phyloP scores from a whole-genome alignment of 2,888 invertebrate species.

The Harpalus rufipes region DNA sequence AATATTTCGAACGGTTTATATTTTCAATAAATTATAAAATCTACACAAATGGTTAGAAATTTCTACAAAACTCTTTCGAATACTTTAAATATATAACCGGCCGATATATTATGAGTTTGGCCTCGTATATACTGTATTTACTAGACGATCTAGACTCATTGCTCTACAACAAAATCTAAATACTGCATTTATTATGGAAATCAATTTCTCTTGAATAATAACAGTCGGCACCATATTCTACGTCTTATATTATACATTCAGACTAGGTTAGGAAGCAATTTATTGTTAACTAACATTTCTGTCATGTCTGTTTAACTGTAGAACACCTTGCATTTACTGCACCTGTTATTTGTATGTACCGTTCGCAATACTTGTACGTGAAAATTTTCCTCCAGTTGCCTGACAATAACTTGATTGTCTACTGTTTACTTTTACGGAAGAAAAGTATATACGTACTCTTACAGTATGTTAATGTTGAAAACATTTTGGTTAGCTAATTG shows the following conservation, averaged over 20 bases:
- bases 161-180: background rate
- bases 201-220: background rate
- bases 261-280: background rate
- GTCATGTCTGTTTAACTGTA: background rate
- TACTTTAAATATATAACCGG: too few species aligned
- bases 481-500: too few species aligned
- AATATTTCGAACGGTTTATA: too few species aligned
- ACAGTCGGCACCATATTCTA: background rate
- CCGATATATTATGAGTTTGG: too few species aligned
- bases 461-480: background rate
- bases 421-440: background rate
- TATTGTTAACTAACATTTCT: background rate
- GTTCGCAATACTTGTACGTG: background rate
- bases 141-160: too few species aligned
- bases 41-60: too few species aligned
- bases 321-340: background rate
- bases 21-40: too few species aligned
- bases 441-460: background rate
- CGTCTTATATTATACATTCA: background rate
- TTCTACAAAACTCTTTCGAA: too few species aligned
- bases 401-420: background rate
- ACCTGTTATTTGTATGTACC: background rate
- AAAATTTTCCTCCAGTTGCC: background rate
- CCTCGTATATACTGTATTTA: too few species aligned
- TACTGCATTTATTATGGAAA: background rate